Base-by-base conservation (phyloP, 1,140 invertebrate species). In the Proctacanthus coquilletti region DNA sequence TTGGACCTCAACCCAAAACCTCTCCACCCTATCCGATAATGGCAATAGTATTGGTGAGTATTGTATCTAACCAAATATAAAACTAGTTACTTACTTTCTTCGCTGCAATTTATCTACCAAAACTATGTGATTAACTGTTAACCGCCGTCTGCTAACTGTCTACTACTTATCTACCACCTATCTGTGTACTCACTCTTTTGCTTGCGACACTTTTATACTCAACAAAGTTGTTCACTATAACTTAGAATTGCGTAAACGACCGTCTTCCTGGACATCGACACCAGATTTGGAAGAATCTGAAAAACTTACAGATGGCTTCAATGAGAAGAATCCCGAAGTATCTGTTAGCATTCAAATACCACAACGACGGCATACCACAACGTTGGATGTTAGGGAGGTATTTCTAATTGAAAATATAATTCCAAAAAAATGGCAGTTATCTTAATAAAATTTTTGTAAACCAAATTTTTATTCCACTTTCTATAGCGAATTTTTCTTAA, bases 241-340 rank as follows among this genome's bases (percentile, higher is more conserved):
- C 56, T 47, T 58, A 58, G 55, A 53, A 45, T 45, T 56, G 14
- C 55, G 47, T 33, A 54, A 56, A 37, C 49, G 56, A 31, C 57
- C 57, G 23, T 60, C 71, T 39, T 74, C 75, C 39, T 80, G 77
- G 77, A 76, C 74, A 42, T 80, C 77, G 40, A 78, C 76, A 44
- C 76, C 76, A 43, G 76, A 80, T 58, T 64, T 80, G 47, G 72
- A 70, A 38, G 61, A 64, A 30, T 18, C 18, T 3, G 34, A 41
- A 19, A 34, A 41, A 17, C 15, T 31, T 9, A 36, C 42, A 21
- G 23, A 27, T n/a, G 35, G 25, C n/a, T 31, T 41, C 10, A 47
- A 50, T 11, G 36, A 38, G 41, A 49, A 57, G 13, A 40, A 55
- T 46, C 63, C 64, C 42, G 65, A 68, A n/a, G 63, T 74, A 43